Evolutionary conservation across 2,888 invertebrate species (phyloP), one percentile per base, ranked within the genome.

Genomic region (Entomobrya proxima): DNA sequence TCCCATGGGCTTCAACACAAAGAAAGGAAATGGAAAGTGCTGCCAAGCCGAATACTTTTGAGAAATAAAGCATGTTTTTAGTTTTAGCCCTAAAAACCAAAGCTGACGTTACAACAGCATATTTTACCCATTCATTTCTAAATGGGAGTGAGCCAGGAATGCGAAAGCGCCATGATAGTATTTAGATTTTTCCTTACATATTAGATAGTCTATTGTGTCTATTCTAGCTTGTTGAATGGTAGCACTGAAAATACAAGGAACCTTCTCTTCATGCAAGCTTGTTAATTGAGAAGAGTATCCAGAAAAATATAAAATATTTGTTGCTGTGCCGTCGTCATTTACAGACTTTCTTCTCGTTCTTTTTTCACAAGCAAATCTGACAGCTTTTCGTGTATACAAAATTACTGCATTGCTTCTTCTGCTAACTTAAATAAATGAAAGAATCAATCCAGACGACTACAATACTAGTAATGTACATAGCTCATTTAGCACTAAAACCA

Each of bases 321-420:
- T 30, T 11, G 13, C 27, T 11, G 37, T 21, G 4, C 47, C 15
- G 24, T 24, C 24, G 27, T 69, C 79, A 67, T 79, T 67, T 79
- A 67, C 50, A 69, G 79, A 79, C 2, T 69, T 78, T 67, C 24
- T 13, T 50, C 24, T 9, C 44, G 30, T 61, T 58, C 15, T 58
- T 24, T 21, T 24, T 21, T 24, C 30, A 15, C 2, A 35, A 74
- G 37, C 52, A 13, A 52, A 27, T 40, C 50, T 79, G 79, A 79
- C 79, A 79, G 79, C 52, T 67, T 52, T 15, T 79, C 77, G 64
- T 61, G 77, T 27, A 64, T 64, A 47, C 30, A 44, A 27, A 64
- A 47, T 78, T 27, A 30, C 64, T 78, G 18, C 15, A 21, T 67
- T 40, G 21, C 37, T 67, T 27, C 40, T 37, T 11, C 47, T 75